Conservation (phyloP, 2,888 invertebrate species). For the Cyclophora punctaria region DNA sequence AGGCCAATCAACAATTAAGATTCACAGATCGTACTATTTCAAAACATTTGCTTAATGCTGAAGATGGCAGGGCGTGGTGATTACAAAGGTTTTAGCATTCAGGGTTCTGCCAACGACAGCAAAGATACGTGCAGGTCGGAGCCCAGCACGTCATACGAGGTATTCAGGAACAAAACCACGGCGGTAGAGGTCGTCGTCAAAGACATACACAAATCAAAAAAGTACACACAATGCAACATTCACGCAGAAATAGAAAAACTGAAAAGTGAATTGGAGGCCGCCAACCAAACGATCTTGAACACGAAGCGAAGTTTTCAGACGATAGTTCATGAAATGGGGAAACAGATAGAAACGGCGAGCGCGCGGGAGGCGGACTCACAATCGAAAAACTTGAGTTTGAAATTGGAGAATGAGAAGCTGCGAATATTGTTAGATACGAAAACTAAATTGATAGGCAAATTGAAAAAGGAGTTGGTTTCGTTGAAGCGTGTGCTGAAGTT, state of each 20-base stretch:
- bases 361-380: conserved; percentile 40
- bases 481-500: conserved; percentile 46
- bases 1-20: too few species aligned
- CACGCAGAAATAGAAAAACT: conserved; percentile 35
- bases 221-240: conserved; percentile 9
- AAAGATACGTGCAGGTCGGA: conserved; percentile 4
- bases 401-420: conserved; percentile 57
- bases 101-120: too few species aligned
- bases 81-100: too few species aligned
- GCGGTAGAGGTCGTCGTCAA: conserved; percentile 58
- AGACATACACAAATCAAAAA: conserved; percentile 31
- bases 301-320: conserved; percentile 33
- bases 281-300: conserved; percentile 28
- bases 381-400: conserved; percentile 34
- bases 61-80: too few species aligned
- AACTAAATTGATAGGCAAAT: conserved; percentile 36
- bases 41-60: too few species aligned
- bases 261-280: conserved; percentile 31
- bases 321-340: conserved; percentile 45
- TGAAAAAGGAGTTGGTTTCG: conserved; percentile 43
- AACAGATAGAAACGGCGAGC: conserved; percentile 40
- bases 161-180: conserved; percentile 54
- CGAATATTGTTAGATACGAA: conserved; percentile 43
- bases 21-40: too few species aligned
- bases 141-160: conserved; percentile 38